A percentile compares a stretch with the other conserved stretches of the same genome.
phyloP scores from a whole-genome alignment of 2,113 vertebrate genomes.

The Protobothrops flavoviridis region DNA sequence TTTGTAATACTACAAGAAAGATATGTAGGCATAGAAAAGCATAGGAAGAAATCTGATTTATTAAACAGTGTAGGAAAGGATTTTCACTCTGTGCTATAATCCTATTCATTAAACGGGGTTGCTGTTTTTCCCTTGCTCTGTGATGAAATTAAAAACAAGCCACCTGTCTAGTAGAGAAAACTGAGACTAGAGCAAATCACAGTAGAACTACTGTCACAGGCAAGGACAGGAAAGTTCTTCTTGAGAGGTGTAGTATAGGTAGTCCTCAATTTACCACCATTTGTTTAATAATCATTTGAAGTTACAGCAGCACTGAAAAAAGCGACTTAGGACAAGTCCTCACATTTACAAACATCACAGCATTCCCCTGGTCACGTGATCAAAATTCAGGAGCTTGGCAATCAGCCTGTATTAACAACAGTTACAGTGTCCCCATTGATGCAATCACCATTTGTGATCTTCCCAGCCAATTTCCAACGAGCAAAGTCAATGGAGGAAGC shows the following conservation, averaged over 20 bases:
- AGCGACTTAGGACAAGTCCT: too few relatives aligned
- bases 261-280: too few relatives aligned
- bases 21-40: background rate
- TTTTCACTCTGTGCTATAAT: background rate
- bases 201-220: background rate
- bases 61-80: background rate
- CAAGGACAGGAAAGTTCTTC: background rate
- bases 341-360: too few relatives aligned
- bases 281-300: too few relatives aligned
- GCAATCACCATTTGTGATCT: too few relatives aligned
- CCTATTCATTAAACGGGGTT: background rate
- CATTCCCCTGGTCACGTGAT: too few relatives aligned
- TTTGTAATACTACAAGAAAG: background rate
- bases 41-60: background rate
- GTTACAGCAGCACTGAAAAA: too few relatives aligned
- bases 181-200: background rate
- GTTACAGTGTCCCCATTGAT: too few relatives aligned
- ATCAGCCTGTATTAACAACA: too few relatives aligned
- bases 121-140: background rate
- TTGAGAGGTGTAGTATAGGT: background rate
- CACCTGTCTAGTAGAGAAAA: background rate
- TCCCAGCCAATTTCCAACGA: too few relatives aligned
- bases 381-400: too few relatives aligned
- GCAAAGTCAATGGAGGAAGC: too few relatives aligned
- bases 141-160: background rate